Percentiles rank a stretch among this genome's conserved stretches.
These are phyloP conservation scores for Calosoma granatense DNA, from an alignment of 1,140 invertebrate genomes.

Conservation along the genomic window DNA sequence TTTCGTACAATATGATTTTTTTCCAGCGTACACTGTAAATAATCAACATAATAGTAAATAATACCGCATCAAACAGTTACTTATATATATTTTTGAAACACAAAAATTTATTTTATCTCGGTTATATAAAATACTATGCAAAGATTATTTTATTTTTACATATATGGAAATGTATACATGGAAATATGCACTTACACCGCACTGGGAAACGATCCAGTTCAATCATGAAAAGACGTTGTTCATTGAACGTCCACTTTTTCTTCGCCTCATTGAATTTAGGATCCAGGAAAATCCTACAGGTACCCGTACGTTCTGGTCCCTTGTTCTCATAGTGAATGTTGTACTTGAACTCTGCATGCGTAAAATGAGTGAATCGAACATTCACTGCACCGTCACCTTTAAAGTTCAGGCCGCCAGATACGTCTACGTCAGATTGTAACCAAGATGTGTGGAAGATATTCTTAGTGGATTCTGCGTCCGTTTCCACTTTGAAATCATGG, in stretches of 20 bases:
- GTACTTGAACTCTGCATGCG: conserved; percentile 52
- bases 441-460: too few relatives aligned
- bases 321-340: conserved; percentile 37
- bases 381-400: too few relatives aligned
- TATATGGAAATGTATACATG: not conserved
- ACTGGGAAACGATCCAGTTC: conserved; percentile 47
- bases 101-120: too few relatives aligned
- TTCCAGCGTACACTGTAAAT: conserved; percentile 40
- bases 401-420: too few relatives aligned
- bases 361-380: conserved; percentile 55
- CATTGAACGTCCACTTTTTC: conserved; percentile 34
- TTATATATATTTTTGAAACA: not conserved
- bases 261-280: conserved; percentile 46
- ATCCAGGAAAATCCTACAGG: conserved; percentile 48
- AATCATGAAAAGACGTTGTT: conserved; percentile 43
- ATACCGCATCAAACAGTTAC: conserved; percentile 6
- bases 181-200: conserved; percentile 34
- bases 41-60: not conserved
- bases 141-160: too few relatives aligned
- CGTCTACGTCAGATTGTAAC: too few relatives aligned
- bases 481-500: too few relatives aligned
- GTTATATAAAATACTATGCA: not conserved
- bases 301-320: conserved; percentile 29
- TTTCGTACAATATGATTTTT: conserved; percentile 42
- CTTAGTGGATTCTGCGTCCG: too few relatives aligned